Conservation (phyloP, 2,888 invertebrate species). For the Polydesmus complanatus region DNA sequence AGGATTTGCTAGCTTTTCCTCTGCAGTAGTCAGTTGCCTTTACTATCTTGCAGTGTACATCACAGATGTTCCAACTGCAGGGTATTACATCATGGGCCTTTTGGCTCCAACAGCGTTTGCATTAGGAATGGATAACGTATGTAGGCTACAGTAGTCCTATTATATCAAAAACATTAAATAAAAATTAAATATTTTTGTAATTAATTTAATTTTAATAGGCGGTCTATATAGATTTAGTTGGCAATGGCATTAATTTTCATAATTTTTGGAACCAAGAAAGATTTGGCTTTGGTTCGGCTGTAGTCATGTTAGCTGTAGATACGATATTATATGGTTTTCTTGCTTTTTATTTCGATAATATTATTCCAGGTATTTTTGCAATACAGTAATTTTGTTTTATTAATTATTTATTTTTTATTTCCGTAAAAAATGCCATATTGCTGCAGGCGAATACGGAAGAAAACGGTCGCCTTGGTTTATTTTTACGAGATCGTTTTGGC, state of each 20-base stretch:
- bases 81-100: constrained; percentile 62
- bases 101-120: constrained; percentile 71
- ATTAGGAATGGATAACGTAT: constrained; percentile 68
- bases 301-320: constrained; percentile 69
- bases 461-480: constrained; percentile 61
- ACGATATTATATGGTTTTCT: constrained; percentile 57
- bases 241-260: constrained; percentile 56
- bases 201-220: constrained; percentile 49
- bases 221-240: constrained; percentile 53
- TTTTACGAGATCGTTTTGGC: constrained; percentile 56
- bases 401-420: not conserved
- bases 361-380: constrained; percentile 55
- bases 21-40: constrained; percentile 29
- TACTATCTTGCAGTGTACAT: constrained; percentile 70
- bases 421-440: not conserved
- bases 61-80: constrained; percentile 49
- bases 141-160: constrained; percentile 10
- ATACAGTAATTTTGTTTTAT: no score
- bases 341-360: constrained; percentile 68
- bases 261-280: constrained; percentile 62
- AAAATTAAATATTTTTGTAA: no score
- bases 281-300: constrained; percentile 49
- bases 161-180: no score
- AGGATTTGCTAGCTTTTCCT: constrained; percentile 11
- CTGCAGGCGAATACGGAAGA: constrained; percentile 57